Evolutionary conservation across 2,888 invertebrate species (phyloP), one percentile per base, ranked within the genome.

Genomic region (Erpobdella octoculata): DNA sequence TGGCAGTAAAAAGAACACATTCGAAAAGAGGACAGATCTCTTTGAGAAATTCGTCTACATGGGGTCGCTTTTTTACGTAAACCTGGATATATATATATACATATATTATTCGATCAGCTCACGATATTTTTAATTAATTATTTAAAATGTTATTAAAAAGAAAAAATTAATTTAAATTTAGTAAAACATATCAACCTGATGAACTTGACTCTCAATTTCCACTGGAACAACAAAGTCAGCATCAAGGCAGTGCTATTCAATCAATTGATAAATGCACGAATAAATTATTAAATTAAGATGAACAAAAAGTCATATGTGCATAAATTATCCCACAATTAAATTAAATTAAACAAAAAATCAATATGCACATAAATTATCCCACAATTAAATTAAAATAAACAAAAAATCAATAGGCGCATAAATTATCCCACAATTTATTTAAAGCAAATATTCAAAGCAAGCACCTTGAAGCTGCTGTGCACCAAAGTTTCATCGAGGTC

Each of bases 391-490:
- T 2, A 62, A 1, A 62, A 35, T 12, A 62, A 62, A 6, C 8
- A 31, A n/a, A 33, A 62, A 62, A 33, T 33, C 31, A 31, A 62
- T 62, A n/a, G n/a, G 35, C 21, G 28, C n/a, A 31, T 33, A 61
- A 31, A 18, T 18, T 21, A 61, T 28, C 31, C 9, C 59, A 59
- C n/a, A 25, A 15, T 59, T 1, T 28, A 2, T 31, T 25, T 2
- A 28, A 31, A 59, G 15, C 18, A 41, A 41, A 12, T 41, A n/a
- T 15, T 59, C 21, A 59, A 15, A 18, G 15, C 59, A 9, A 21
- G n/a, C 41, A 69, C 69, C 53, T 69, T 69, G 69, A 69, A 69
- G 36, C 58, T 58, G 58, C 69, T 69, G 69, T 69, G 69, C 6
- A 69, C 69, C 2, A 69, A 58, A 2, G 69, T 69, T 48, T 69